Conservation (phyloP, 2,113 vertebrate species). For the Prunella himalayana region DNA sequence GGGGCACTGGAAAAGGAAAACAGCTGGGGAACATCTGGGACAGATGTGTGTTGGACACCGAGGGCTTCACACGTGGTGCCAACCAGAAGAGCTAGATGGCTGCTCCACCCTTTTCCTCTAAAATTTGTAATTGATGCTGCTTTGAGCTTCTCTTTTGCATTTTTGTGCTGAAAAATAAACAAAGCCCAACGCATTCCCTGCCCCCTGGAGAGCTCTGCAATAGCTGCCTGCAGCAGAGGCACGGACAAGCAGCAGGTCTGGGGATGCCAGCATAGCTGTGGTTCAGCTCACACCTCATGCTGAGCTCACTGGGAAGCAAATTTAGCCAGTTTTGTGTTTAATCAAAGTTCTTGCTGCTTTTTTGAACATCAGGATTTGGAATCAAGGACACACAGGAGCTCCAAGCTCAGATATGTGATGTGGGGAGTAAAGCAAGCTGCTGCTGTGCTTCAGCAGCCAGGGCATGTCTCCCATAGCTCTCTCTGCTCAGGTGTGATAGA, state of each 20-base stretch:
- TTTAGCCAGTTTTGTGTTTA: neutral
- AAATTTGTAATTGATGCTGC: neutral
- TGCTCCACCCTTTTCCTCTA: neutral
- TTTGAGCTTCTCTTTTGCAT: neutral
- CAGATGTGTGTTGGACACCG: rapidly evolving
- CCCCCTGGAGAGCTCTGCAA: neutral
- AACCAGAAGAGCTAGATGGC: neutral
- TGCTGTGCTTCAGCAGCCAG: neutral
- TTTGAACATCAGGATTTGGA: neutral
- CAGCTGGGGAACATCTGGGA: neutral
- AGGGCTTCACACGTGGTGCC: neutral
- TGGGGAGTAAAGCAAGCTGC: neutral
- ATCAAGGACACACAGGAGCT: neutral
- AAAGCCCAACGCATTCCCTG: neutral
- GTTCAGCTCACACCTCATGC: rapidly evolving
- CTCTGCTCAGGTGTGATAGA: neutral
- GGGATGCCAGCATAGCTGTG: neutral
- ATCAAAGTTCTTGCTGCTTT: neutral
- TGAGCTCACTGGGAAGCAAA: neutral
- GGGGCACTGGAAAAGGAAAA: neutral
- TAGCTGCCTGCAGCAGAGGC: neutral
- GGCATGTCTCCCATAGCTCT: rapidly evolving
- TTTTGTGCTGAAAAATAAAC: neutral
- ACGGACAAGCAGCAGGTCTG: rapidly evolving
- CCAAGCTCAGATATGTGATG: rapidly evolving